Conservation (phyloP, 2,888 invertebrate genomes). For the Sepioteuthis lessoniana region DNA sequence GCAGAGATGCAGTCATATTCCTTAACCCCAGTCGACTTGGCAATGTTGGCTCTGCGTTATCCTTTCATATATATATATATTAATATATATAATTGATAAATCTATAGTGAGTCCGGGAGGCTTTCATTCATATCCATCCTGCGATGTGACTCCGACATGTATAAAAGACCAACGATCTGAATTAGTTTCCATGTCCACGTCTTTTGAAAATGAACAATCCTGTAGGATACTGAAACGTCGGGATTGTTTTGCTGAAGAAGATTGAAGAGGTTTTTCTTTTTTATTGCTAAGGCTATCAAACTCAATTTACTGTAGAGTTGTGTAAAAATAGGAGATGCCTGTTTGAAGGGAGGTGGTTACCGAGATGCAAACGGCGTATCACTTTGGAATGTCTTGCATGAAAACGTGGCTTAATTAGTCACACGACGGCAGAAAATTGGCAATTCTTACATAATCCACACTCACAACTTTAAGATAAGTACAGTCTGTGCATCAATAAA, state of each 20-base stretch:
- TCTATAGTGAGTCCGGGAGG: no score
- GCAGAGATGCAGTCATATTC: no score
- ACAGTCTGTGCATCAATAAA: no score
- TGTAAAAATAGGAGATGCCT: background rate
- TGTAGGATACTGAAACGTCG: background rate
- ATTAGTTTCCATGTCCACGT: background rate
- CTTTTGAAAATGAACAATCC: background rate
- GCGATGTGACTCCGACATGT: no score
- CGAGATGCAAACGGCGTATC: background rate
- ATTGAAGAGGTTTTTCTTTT: background rate
- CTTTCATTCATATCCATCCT: no score
- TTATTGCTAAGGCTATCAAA: background rate
- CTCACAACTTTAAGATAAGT: background rate
- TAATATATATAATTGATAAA: no score
- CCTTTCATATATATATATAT: no score
- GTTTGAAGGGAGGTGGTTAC: background rate
- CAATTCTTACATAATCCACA: background rate
- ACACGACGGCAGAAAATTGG: background rate
- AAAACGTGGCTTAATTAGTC: background rate
- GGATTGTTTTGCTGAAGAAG: background rate
- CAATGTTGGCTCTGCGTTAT: no score
- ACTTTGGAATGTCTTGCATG: background rate
- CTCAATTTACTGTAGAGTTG: background rate
- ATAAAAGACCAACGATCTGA: background rate
- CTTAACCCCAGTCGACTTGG: no score